Evolutionary conservation across 1,140 invertebrate genomes (phyloP), one percentile per base, ranked within the genome.

Genomic region (Papilio machaon): DNA sequence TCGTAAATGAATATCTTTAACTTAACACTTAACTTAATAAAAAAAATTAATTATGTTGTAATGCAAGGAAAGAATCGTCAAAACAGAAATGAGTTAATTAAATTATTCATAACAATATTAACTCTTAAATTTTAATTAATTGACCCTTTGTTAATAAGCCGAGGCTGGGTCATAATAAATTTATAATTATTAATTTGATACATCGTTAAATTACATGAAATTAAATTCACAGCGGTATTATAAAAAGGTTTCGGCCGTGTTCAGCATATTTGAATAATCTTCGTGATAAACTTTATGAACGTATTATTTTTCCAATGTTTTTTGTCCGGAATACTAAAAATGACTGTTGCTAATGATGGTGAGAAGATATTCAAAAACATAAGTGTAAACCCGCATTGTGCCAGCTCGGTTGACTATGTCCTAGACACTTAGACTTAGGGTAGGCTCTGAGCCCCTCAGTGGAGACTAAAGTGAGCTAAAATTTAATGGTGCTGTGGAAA

Each of bases 111-210:
- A 64, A 64, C 23, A 64, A 30, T 30, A 2, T 30, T 4, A 19
- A 64, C 19, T 64, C 60, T 19, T 64, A 30, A 64, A 64, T 64
- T 64, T 30, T 64, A 30, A 64, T 64, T 64, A 64, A 64, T 35
- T 30, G 23, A 64, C 60, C 60, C 23, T 30, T 64, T 19, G 54
- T 23, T 64, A 64, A 64, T 64, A 64, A 30, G 23, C 23, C 11
- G 19, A 30, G 23, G 10, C 60, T 64, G 13, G 9, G 23, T 5
- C 19, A 64, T 64, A 64, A 64, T 30, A 64, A 60, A 23, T 58
- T 58, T n/a, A 64, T 30, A 30, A 30, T 30, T 30, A 64, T 64
- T 30, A 35, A 64, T 64, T 64, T 64, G 19, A 3, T 9, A 64
- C 30, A 30, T 64, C 10, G 9, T 64, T 30, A 64, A 64, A 64